Percentiles rank a stretch among this genome's conserved stretches.
These are phyloP conservation scores for Ophraella communa DNA, from an alignment of 2,888 invertebrate species.

Conservation along the genomic window DNA sequence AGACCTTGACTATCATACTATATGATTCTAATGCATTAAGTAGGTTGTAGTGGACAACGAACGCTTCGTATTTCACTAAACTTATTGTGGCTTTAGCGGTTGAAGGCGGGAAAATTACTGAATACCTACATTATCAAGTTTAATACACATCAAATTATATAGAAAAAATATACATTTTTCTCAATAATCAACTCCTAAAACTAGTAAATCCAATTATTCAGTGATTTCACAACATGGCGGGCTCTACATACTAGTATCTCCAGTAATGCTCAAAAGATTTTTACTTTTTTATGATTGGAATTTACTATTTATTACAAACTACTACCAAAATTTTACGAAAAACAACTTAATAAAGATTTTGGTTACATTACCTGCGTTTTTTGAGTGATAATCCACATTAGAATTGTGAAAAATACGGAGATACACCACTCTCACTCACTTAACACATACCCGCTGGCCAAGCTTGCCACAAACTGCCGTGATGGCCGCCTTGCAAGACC, in stretches of 20 bases:
- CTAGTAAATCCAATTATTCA: constrained; percentile 51
- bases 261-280: constrained; percentile 56
- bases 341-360: constrained; percentile 35
- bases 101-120: constrained; percentile 62
- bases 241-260: constrained; percentile 60
- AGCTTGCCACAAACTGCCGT: constrained; percentile 59
- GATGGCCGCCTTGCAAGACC: constrained; percentile 56
- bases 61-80: constrained; percentile 51
- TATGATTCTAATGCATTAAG: constrained; percentile 9
- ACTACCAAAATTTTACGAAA: constrained; percentile 23
- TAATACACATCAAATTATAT: constrained; percentile 60
- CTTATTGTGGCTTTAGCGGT: constrained; percentile 56
- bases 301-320: constrained; percentile 21
- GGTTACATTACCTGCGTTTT: constrained; percentile 59
- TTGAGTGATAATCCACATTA: constrained; percentile 59
- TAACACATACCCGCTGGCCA: constrained; percentile 59
- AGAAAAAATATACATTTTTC: constrained; percentile 45
- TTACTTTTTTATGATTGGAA: constrained; percentile 42
- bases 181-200: constrained; percentile 39
- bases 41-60: constrained; percentile 50
- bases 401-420: constrained; percentile 61
- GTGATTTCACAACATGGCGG: constrained; percentile 75
- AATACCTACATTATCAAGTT: constrained; percentile 59
- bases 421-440: constrained; percentile 62
- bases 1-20: constrained; percentile 50